Evolutionary conservation across 2,888 invertebrate species (phyloP).

Genomic region (Rosalia funebris): DNA sequence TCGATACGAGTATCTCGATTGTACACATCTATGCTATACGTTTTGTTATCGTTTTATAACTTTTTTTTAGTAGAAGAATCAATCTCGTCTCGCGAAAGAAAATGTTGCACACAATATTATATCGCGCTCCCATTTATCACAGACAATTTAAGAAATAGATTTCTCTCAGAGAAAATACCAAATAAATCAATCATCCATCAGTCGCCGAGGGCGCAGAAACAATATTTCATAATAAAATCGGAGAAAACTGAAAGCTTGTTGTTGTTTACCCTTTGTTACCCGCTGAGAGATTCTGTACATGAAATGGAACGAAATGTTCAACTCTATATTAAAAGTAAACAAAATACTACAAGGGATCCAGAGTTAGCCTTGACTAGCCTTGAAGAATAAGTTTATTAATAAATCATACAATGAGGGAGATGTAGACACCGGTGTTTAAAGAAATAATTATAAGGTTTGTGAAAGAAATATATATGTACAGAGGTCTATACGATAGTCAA

Average conservation of each 20-base stretch:
- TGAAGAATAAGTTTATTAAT: too few relatives aligned
- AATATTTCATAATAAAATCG: neutral
- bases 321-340: too few relatives aligned
- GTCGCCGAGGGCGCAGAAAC: neutral
- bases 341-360: too few relatives aligned
- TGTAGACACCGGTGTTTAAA: too few relatives aligned
- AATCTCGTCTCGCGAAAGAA: neutral
- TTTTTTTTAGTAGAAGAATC: neutral
- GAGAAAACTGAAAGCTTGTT: neutral
- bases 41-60: neutral
- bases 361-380: too few relatives aligned
- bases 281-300: too few relatives aligned
- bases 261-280: neutral
- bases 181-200: neutral
- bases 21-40: neutral
- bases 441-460: too few relatives aligned
- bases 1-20: slow-evolving; percentile 11
- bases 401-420: too few relatives aligned
- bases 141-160: neutral
- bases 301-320: too few relatives aligned
- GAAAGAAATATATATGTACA: too few relatives aligned
- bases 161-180: neutral
- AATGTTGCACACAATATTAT: neutral
- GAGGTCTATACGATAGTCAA: too few relatives aligned
- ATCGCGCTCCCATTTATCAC: neutral